Evolutionary conservation across 2,797 vertebrate genomes (phyloP).

Genomic region (Meda fulgida): DNA sequence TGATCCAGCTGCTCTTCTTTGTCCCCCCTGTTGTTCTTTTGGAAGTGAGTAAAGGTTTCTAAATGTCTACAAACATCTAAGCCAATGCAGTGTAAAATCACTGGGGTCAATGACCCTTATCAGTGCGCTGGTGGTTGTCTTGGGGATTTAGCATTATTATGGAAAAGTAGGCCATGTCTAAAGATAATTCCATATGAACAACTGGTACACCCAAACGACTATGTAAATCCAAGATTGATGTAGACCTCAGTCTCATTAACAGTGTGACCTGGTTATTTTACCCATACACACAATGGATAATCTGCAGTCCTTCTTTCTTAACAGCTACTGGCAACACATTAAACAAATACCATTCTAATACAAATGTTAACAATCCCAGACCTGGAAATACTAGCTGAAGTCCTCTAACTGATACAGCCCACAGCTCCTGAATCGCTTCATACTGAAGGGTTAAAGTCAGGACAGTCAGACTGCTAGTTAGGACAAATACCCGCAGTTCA

Average conservation of each 20-base stretch:
- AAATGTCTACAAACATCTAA: not conserved
- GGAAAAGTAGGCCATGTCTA: slow-evolving; percentile 43
- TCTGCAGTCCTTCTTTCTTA: not conserved
- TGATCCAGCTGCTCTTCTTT: not conserved
- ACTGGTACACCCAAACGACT: not conserved
- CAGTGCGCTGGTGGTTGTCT: slow-evolving; percentile 2
- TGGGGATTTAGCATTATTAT: slow-evolving; percentile 25
- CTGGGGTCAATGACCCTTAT: not conserved
- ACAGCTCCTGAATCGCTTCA: not conserved
- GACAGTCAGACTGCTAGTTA: not conserved
- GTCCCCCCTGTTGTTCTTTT: not conserved
- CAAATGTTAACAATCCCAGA: not conserved
- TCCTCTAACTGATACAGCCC: not conserved
- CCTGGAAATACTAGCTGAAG: not conserved
- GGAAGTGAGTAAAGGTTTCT: not conserved
- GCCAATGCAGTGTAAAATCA: slow-evolving; percentile 1
- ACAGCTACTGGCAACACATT: not conserved
- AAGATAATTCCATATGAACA: slow-evolving; percentile 27
- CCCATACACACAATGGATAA: not conserved
- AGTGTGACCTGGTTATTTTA: slow-evolving; percentile 25
- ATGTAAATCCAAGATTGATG: slow-evolving; percentile 35
- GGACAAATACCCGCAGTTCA: slow-evolving; percentile 1
- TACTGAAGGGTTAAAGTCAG: not conserved
- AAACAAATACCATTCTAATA: not conserved
- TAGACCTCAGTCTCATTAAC: slow-evolving; percentile 31